Conservation (phyloP, 2,888 invertebrate species). For the Geophilus truncorum region DNA sequence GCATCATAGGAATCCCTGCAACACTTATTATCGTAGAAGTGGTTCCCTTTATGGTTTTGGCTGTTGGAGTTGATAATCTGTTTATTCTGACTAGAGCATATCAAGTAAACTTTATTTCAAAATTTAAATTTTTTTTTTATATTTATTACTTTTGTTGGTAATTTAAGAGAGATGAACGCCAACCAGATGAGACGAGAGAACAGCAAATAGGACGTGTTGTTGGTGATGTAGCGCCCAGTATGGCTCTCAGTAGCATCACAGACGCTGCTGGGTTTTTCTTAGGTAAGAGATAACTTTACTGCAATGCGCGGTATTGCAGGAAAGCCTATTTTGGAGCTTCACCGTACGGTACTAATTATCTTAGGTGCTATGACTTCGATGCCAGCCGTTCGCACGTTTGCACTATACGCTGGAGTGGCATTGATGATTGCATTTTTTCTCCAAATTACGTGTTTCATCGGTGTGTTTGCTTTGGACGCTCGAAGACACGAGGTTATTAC, state of each 20-base stretch:
- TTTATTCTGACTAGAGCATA: slow-evolving; percentile 96
- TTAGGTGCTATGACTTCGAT: slow-evolving; percentile 85
- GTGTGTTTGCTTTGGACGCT: slow-evolving; percentile 80
- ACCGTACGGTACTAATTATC: too few relatives aligned
- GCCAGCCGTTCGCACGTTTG: slow-evolving; percentile 97
- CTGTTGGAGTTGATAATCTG: slow-evolving; percentile 98
- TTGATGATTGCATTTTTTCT: slow-evolving; percentile 89
- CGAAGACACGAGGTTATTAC: slow-evolving; percentile 62
- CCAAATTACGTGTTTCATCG: slow-evolving; percentile 93
- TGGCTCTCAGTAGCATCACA: slow-evolving; percentile 87
- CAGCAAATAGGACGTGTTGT: slow-evolving; percentile 85
- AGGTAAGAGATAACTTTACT: slow-evolving; percentile 49
- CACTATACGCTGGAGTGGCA: slow-evolving; percentile 95
- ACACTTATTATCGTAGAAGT: slow-evolving; percentile 97
- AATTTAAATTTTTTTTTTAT: neutral
- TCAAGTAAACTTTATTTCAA: slow-evolving; percentile 44
- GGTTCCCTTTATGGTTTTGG: slow-evolving; percentile 94
- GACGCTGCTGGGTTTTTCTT: slow-evolving; percentile 96
- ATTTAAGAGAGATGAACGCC: slow-evolving; percentile 65
- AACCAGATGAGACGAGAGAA: slow-evolving; percentile 70
- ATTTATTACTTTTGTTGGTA: neutral
- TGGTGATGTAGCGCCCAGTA: slow-evolving; percentile 93
- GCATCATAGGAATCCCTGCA: slow-evolving; percentile 79
- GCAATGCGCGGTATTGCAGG: neutral
- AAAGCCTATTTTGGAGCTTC: neutral